These are phyloP conservation scores for Antechinus flavipes DNA, from an alignment of 2,113 vertebrate species.

Conservation along the genomic window DNA sequence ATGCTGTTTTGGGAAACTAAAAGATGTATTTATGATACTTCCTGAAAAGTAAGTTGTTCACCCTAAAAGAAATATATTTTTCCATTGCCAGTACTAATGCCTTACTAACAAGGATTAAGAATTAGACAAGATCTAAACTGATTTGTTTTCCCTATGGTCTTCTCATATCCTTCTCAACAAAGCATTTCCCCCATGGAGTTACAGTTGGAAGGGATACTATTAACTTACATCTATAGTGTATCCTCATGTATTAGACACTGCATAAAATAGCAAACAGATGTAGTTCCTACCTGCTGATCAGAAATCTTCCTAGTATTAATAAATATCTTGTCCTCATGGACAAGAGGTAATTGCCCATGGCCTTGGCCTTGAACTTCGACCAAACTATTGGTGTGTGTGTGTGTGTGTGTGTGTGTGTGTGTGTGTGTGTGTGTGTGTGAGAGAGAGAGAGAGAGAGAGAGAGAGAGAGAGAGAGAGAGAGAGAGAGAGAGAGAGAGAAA, in stretches of 20 bases:
- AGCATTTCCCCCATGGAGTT: not conserved
- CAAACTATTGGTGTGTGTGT: not conserved
- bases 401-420: not conserved
- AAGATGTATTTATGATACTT: not conserved
- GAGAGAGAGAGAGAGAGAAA: not conserved
- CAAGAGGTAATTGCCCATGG: slow-evolving; percentile 15
- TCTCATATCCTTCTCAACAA: not conserved
- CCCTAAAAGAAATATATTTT: slow-evolving; percentile 3
- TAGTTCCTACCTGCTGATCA: not conserved
- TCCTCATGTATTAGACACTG: not conserved
- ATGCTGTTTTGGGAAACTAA: not conserved
- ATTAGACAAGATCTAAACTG: not conserved
- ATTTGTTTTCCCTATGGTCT: not conserved
- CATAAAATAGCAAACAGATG: not conserved
- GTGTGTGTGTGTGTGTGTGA: too few relatives aligned
- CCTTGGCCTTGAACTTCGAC: slow-evolving; percentile 20
- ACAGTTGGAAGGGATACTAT: not conserved
- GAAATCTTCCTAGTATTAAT: slow-evolving; percentile 21
- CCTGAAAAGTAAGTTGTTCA: not conserved
- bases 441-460: not conserved
- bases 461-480: not conserved
- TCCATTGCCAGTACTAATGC: not conserved
- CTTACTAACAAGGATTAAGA: not conserved
- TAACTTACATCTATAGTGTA: not conserved
- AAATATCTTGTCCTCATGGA: not conserved